Evolutionary conservation across 2,888 invertebrate species (phyloP).

Genomic region (Hirtodrosophila duncani): DNA sequence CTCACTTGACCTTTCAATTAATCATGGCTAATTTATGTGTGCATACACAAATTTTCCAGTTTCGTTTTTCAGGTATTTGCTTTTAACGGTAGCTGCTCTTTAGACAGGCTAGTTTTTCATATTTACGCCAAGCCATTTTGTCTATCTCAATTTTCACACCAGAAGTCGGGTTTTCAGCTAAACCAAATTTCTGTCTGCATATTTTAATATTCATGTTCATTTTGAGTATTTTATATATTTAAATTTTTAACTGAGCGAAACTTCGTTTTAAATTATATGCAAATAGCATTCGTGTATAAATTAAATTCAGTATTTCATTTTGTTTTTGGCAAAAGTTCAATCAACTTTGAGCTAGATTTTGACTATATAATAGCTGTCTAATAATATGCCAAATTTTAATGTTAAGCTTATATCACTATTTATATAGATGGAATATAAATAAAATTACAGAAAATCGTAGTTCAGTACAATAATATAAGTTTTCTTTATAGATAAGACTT

Average conservation of each 20-base stretch:
- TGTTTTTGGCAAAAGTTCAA: slow-evolving; percentile 44
- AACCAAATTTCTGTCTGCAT: slow-evolving; percentile 39
- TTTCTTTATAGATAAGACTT: too few relatives aligned
- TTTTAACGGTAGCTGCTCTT: slow-evolving; percentile 43
- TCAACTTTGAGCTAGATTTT: slow-evolving; percentile 38
- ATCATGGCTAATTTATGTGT: slow-evolving; percentile 58
- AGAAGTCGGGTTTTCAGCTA: slow-evolving; percentile 26
- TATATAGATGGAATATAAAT: not conserved
- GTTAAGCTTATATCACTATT: not conserved
- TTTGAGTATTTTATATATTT: not conserved
- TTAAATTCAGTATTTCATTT: too few relatives aligned
- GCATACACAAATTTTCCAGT: slow-evolving; percentile 36
- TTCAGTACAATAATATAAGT: too few relatives aligned
- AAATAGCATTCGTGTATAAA: slow-evolving; percentile 21
- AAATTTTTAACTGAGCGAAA: not conserved
- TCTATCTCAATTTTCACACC: slow-evolving; percentile 55
- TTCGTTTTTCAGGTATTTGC: slow-evolving; percentile 1
- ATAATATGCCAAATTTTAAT: not conserved
- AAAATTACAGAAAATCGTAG: too few relatives aligned
- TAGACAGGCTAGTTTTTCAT: slow-evolving; percentile 44
- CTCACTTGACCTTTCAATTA: slow-evolving; percentile 67
- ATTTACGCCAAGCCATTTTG: slow-evolving; percentile 22
- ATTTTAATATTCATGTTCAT: slow-evolving; percentile 24
- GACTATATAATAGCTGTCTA: not conserved
- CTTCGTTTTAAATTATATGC: slow-evolving; percentile 27